These are phyloP conservation scores for Eciton burchellii DNA, from an alignment of 1,140 invertebrate species.

Conservation along the genomic window DNA sequence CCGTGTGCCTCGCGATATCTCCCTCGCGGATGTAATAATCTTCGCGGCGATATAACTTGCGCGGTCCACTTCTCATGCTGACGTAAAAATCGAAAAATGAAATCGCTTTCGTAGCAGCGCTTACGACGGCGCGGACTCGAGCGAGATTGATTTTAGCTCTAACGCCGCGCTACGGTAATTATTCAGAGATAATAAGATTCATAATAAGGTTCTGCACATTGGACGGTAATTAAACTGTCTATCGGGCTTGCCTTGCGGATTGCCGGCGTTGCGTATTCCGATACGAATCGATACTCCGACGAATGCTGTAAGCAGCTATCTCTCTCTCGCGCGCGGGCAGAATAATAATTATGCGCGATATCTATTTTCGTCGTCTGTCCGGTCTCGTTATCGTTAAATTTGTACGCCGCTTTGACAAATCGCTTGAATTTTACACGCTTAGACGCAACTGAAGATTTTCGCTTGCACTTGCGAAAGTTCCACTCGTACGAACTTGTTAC, in stretches of 20 bases:
- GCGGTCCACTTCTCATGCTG: slow-evolving; percentile 13
- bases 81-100: slow-evolving; percentile 63
- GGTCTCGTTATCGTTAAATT: slow-evolving; percentile 26
- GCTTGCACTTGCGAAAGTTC: no score
- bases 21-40: slow-evolving; percentile 60
- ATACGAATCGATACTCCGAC: slow-evolving; percentile 30
- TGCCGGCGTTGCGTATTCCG: slow-evolving; percentile 26
- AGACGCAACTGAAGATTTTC: no score
- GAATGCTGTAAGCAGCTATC: slow-evolving; percentile 38
- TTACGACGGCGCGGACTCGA: slow-evolving; percentile 55
- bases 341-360: slow-evolving; percentile 48
- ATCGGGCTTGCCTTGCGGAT: slow-evolving; percentile 21
- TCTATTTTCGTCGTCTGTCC: slow-evolving; percentile 24
- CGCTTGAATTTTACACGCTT: no score
- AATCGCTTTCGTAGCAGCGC: slow-evolving; percentile 64
- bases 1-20: slow-evolving; percentile 32
- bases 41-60: slow-evolving; percentile 16
- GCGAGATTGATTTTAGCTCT: slow-evolving; percentile 68
- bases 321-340: not conserved
- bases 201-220: slow-evolving; percentile 65
- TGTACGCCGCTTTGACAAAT: not conserved
- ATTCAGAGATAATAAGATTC: slow-evolving; percentile 63
- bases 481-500: no score
- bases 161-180: slow-evolving; percentile 57
- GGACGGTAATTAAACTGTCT: slow-evolving; percentile 68